A percentile compares a stretch with the other conserved stretches of the same genome.
These are phyloP conservation scores for Heliconius cydno DNA, from an alignment of 2,888 invertebrate species.

Conservation along the genomic window DNA sequence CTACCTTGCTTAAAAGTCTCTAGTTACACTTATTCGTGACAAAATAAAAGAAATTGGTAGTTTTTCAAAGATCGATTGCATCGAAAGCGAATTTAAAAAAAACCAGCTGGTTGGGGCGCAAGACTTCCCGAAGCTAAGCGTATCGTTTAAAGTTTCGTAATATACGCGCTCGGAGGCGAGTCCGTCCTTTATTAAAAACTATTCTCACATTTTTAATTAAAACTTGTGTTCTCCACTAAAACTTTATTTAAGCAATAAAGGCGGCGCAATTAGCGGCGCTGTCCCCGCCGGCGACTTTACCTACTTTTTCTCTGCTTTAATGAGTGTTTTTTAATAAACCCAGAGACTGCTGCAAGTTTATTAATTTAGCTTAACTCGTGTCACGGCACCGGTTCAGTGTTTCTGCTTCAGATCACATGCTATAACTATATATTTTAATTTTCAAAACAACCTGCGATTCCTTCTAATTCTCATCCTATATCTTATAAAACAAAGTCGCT, in stretches of 20 bases:
- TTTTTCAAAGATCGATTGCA: not conserved
- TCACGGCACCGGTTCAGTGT: conserved; percentile 65
- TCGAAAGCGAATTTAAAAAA: conserved; percentile 36
- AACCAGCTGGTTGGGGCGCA: conserved; percentile 51
- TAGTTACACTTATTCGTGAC: not conserved
- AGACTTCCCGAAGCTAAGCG: conserved; percentile 79
- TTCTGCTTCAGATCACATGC: conserved; percentile 56
- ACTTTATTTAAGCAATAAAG: conserved; percentile 84
- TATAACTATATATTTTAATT: conserved; percentile 69
- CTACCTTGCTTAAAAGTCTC: not conserved
- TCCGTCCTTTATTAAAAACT: conserved; percentile 83
- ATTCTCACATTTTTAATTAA: conserved; percentile 84
- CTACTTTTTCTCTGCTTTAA: conserved; percentile 82
- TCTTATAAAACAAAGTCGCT: no score
- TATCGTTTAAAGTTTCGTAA: conserved; percentile 83
- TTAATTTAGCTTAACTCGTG: conserved; percentile 83
- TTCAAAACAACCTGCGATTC: conserved; percentile 47
- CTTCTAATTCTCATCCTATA: conserved; percentile 3
- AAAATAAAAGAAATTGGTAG: not conserved
- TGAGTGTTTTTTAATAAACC: conserved; percentile 84
- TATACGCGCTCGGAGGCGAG: conserved; percentile 74
- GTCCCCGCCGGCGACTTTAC: conserved; percentile 83
- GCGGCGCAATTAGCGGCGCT: conserved; percentile 82
- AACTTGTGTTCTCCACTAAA: conserved; percentile 83
- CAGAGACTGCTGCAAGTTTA: conserved; percentile 80